Base-by-base conservation (phyloP, 2,888 invertebrate species). In the Nasonia oneida region DNA sequence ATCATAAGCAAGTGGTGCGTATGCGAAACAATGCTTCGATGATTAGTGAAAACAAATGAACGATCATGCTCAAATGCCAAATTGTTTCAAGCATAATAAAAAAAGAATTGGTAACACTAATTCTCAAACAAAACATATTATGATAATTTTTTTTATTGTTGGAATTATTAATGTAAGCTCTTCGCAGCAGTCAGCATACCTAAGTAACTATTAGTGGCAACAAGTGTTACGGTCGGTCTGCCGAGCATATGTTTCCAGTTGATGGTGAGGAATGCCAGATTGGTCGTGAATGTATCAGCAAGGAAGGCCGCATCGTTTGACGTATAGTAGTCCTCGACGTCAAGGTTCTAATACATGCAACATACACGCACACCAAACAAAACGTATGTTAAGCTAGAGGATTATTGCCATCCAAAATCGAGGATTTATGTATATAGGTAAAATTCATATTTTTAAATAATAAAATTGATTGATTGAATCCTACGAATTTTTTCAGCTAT, bases 161-260 rank as follows among this genome's bases (percentile, higher is more conserved):
- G 18, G 14, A 37, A 67, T n/a, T 74, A 37, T 14, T 1, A 4
- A 77, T 42, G 18, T 37, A 71, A 80, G 80, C 78, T 86, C 75
- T 14, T 78, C 47, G n/a, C 50, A 82, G 61, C 82, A 61, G 71
- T 42, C 84, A 88, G 89, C 92, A 96, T 97, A 97, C 97, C 97
- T 96, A 97, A 95, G 94, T 97, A 95, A 94, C 96, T 96, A 94
- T 96, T 96, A 93, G 97, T 97, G 93, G 97, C 97, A 94, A 97
- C 96, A 94, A 98, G 95, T 90, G 98, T 97, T 94, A 98, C 97
- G 90, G 98, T 97, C 89, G 99, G 99, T 91, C 99, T 96, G 93
- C 99, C 99, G 94, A 99, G 96, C 96, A 98, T 98, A 94, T 97
- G 96, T 93, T 97, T 97, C 99, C 99, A 99, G 94, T 97, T 98